A percentile compares a stretch with the other conserved stretches of the same genome.
phyloP scores from a whole-genome alignment of 2,113 vertebrate species.

The Columba janthina region DNA sequence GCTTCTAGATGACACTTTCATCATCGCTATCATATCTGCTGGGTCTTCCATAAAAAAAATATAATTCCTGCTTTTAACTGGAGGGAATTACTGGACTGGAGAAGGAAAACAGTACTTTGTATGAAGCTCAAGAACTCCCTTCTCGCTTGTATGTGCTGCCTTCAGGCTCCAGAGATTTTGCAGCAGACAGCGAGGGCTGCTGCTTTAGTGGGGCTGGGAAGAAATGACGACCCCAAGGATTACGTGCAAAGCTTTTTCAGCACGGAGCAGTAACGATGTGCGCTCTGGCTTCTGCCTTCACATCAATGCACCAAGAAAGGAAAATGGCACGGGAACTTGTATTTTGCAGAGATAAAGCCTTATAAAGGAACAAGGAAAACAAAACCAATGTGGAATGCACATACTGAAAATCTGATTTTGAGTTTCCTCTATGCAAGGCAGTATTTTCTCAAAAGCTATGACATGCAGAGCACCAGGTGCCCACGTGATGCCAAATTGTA shows the following conservation, averaged over 20 bases:
- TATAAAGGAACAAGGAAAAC: background rate
- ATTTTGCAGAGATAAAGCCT: background rate
- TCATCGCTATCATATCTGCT: background rate
- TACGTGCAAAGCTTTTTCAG: background rate
- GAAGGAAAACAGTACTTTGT: background rate
- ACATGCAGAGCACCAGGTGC: rapidly evolving
- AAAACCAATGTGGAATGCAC: background rate
- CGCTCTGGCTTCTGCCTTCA: background rate
- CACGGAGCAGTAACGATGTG: background rate
- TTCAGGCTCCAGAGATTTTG: background rate
- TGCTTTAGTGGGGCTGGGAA: background rate
- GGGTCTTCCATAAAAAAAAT: background rate
- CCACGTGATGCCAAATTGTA: background rate
- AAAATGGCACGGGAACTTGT: background rate
- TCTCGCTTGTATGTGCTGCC: background rate
- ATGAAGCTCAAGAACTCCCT: background rate
- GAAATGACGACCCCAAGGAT: background rate
- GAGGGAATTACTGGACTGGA: background rate
- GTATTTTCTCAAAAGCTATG: background rate
- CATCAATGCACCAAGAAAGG: background rate
- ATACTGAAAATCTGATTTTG: background rate
- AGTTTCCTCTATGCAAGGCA: background rate
- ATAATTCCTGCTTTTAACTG: background rate
- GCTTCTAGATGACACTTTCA: background rate
- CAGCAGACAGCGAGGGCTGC: background rate